These are phyloP conservation scores for Agrypnia vestita DNA, from an alignment of 1,140 invertebrate genomes.

Conservation along the genomic window DNA sequence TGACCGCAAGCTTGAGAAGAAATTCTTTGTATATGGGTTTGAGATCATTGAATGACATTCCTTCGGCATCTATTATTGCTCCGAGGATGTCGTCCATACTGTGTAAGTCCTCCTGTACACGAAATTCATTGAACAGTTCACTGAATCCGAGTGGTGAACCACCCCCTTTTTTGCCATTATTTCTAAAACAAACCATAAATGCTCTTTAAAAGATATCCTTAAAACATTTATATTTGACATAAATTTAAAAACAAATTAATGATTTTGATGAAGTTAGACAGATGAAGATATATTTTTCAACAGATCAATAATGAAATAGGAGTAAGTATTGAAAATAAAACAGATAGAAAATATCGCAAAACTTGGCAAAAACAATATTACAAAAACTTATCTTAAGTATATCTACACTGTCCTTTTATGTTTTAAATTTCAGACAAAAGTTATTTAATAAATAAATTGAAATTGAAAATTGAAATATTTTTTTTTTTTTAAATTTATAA, in stretches of 20 bases:
- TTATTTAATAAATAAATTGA: too few species aligned
- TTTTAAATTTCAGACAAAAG: too few species aligned
- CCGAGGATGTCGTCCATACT: conserved; percentile 91
- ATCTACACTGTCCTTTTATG: too few species aligned
- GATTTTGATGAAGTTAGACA: too few species aligned
- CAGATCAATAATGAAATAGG: background rate
- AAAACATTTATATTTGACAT: too few species aligned
- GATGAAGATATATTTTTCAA: background rate
- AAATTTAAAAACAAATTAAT: too few species aligned
- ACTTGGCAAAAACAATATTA: too few species aligned
- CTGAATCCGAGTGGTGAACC: conserved; percentile 87
- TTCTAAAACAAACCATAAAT: conserved; percentile 69
- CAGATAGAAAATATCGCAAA: background rate
- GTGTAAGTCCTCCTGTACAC: conserved; percentile 87
- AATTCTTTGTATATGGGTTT: conserved; percentile 94
- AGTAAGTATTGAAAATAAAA: background rate
- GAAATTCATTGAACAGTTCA: conserved; percentile 87
- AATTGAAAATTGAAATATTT: too few species aligned
- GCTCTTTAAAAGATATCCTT: too few species aligned
- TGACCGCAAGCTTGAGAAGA: conserved; percentile 87
- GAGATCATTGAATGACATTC: conserved; percentile 93
- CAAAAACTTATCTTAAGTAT: too few species aligned
- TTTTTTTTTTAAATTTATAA: too few species aligned
- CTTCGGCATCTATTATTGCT: conserved; percentile 90
- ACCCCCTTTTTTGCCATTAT: conserved; percentile 75